These are phyloP conservation scores for Genyomyrus donnyi DNA, from an alignment of 2,113 vertebrate species.

Conservation along the genomic window DNA sequence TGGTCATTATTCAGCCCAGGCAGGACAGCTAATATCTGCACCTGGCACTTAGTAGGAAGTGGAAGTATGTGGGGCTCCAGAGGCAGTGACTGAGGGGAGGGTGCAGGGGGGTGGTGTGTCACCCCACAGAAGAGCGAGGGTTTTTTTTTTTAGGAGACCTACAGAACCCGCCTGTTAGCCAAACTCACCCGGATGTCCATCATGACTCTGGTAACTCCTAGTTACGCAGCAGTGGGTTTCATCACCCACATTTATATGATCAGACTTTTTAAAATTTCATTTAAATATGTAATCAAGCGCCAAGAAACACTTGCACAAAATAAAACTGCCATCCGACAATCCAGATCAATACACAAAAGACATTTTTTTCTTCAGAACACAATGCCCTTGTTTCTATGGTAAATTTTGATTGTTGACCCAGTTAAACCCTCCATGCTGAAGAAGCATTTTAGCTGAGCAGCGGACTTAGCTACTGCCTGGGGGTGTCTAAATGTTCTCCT, in stretches of 20 bases:
- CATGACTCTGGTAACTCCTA: not conserved
- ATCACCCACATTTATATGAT: not conserved
- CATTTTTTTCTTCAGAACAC: not conserved
- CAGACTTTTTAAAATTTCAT: not conserved
- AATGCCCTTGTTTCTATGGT: not conserved
- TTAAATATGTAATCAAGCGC: not conserved
- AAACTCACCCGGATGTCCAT: not conserved
- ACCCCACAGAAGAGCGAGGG: not conserved
- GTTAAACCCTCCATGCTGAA: not conserved
- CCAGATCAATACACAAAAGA: not conserved
- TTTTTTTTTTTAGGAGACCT: not conserved
- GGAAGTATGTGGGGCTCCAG: conserved; percentile 17
- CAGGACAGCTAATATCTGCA: conserved; percentile 29
- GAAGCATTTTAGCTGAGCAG: not conserved
- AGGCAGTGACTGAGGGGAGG: conserved; percentile 1
- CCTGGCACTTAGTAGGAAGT: conserved; percentile 20
- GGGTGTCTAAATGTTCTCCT: not conserved
- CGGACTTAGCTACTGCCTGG: not conserved
- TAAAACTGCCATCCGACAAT: not conserved
- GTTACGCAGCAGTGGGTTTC: too few species aligned
- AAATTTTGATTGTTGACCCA: not conserved
- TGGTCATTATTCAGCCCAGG: conserved; percentile 23
- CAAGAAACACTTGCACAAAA: not conserved
- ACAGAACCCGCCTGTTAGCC: not conserved
- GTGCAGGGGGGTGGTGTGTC: conserved; percentile 8